Evolutionary conservation across 2,113 vertebrate genomes (phyloP).

Genomic region (Pseudorhombus dupliciocellatus): DNA sequence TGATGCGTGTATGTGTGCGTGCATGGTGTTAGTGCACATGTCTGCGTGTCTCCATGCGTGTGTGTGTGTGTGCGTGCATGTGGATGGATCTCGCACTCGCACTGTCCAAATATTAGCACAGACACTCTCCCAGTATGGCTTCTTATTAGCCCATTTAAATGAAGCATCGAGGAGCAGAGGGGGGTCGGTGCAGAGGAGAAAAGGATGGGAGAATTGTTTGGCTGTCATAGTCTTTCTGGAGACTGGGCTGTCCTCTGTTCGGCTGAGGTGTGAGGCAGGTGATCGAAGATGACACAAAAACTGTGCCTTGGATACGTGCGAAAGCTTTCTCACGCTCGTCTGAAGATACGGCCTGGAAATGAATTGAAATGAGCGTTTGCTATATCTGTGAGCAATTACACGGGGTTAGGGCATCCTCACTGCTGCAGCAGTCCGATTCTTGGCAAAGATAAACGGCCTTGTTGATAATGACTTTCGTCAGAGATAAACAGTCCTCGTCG

Average conservation of each 20-base stretch:
- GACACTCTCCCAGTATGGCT: slow-evolving; percentile 56
- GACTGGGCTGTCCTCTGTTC: background rate
- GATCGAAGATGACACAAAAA: slow-evolving; percentile 16
- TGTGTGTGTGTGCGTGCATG: slow-evolving; percentile 2
- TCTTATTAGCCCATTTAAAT: slow-evolving; percentile 47
- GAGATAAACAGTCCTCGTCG: slow-evolving; percentile 57
- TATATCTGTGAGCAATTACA: slow-evolving; percentile 9
- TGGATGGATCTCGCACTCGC: slow-evolving; percentile 13
- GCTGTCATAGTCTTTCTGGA: background rate
- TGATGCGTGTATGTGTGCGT: slow-evolving; percentile 7
- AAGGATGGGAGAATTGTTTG: background rate
- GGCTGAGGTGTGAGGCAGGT: background rate
- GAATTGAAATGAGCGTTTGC: background rate
- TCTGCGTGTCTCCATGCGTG: background rate
- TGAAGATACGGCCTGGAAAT: slow-evolving; percentile 22
- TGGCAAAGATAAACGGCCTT: slow-evolving; percentile 57
- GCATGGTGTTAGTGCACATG: background rate
- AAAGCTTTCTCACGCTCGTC: background rate
- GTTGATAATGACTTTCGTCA: slow-evolving; percentile 54
- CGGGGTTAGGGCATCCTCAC: slow-evolving; percentile 19
- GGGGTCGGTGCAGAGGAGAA: background rate
- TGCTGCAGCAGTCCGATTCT: slow-evolving; percentile 20
- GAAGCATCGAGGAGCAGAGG: slow-evolving; percentile 8
- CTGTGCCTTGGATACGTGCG: background rate
- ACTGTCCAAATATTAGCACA: slow-evolving; percentile 69